These are phyloP conservation scores for Drosophila arawakana DNA, from an alignment of 1,140 invertebrate species.

Conservation along the genomic window DNA sequence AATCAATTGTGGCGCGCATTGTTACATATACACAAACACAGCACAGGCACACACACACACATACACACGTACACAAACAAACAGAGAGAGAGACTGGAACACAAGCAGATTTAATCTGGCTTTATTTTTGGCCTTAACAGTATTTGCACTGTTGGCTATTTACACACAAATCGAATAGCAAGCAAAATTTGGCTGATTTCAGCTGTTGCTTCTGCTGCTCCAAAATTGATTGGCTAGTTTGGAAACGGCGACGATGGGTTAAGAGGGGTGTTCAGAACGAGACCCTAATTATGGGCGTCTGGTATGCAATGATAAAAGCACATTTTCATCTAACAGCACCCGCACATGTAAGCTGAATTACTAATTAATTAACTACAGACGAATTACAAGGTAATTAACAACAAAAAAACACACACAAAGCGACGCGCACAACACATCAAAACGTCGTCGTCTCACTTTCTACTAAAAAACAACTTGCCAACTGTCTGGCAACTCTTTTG, in stretches of 20 bases:
- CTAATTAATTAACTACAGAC: conserved; percentile 48
- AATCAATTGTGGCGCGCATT: conserved; percentile 91
- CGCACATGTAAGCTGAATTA: conserved; percentile 35
- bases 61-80: conserved; percentile 20
- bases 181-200: conserved; percentile 61
- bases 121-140: conserved; percentile 21
- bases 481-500: too few species aligned
- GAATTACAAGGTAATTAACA: conserved; percentile 50
- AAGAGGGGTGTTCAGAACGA: conserved; percentile 7
- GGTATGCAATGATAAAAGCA: conserved; percentile 16
- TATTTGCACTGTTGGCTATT: conserved; percentile 77
- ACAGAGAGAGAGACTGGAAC: neutral
- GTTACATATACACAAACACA: conserved; percentile 29
- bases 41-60: conserved; percentile 24
- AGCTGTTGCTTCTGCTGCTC: conserved; percentile 64
- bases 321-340: conserved; percentile 49
- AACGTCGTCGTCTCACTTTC: conserved; percentile 61
- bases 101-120: conserved; percentile 10
- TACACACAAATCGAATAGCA: conserved; percentile 59
- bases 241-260: too few species aligned
- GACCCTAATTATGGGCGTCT: conserved; percentile 46
- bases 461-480: conserved; percentile 24
- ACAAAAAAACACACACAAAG: conserved; percentile 45
- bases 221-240: conserved; percentile 38
- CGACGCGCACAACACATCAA: conserved; percentile 62